Evolutionary conservation across 2,888 invertebrate species (phyloP).

Genomic region (Ellobium chinense): DNA sequence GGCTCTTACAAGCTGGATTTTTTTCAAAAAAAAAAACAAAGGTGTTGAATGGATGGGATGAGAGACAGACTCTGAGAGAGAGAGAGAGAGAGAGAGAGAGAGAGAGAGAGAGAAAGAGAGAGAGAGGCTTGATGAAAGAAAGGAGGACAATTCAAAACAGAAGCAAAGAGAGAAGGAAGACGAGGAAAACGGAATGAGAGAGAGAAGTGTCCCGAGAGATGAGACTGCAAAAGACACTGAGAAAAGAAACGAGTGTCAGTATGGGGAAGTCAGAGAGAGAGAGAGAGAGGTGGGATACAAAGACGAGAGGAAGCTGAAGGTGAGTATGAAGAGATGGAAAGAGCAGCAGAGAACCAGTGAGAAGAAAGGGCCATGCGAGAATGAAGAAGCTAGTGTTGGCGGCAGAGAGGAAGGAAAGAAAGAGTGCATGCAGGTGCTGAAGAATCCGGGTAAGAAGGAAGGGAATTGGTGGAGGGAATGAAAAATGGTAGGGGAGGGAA

Average conservation of each 20-base stretch:
- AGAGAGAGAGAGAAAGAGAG: background rate
- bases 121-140: background rate
- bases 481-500: background rate
- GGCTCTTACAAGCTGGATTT: background rate
- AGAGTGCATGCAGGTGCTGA: background rate
- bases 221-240: too few species aligned
- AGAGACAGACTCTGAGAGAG: background rate
- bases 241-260: background rate
- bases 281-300: background rate
- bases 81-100: background rate
- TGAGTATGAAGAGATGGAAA: background rate
- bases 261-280: background rate
- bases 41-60: background rate
- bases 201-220: background rate
- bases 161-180: background rate
- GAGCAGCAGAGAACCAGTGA: background rate
- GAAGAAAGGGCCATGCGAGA: background rate
- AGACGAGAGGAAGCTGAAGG: background rate
- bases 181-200: background rate
- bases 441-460: background rate
- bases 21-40: too few species aligned
- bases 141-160: background rate
- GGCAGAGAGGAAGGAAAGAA: background rate
- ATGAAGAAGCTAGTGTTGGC: background rate
- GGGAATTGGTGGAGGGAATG: background rate